phyloP scores from a whole-genome alignment of 2,888 invertebrate species.

The Crepidodera aurea region DNA sequence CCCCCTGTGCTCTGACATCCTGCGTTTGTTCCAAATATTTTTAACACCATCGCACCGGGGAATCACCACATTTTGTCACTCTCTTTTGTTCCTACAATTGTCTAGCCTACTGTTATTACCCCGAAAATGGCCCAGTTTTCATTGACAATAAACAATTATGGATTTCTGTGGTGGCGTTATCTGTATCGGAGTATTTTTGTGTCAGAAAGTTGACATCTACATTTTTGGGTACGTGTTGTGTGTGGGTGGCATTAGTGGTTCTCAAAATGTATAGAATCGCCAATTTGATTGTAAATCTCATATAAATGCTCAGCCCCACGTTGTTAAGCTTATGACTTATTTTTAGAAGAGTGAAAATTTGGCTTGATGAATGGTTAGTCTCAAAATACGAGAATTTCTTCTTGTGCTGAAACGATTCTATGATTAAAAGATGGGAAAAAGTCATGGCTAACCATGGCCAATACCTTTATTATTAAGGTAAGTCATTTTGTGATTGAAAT shows the following conservation, averaged over 20 bases:
- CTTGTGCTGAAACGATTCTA: too few relatives aligned
- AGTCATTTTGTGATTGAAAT: too few relatives aligned
- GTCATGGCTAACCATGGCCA: too few relatives aligned
- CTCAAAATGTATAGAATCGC: too few relatives aligned
- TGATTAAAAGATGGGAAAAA: too few relatives aligned
- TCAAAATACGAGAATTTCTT: too few relatives aligned
- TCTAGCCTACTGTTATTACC: constrained; percentile 35
- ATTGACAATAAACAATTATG: constrained; percentile 37
- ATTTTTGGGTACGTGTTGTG: constrained; percentile 19
- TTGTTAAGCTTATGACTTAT: too few relatives aligned
- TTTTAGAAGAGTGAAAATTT: too few relatives aligned
- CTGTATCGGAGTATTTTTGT: constrained; percentile 20
- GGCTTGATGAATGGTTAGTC: too few relatives aligned
- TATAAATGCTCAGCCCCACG: too few relatives aligned
- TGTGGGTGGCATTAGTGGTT: constrained; percentile 35
- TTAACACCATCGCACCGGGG: constrained; percentile 12
- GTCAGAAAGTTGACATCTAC: constrained; percentile 37
- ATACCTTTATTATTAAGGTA: too few relatives aligned
- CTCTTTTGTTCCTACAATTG: constrained; percentile 35
- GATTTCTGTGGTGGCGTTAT: constrained; percentile 30
- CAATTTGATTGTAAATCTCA: too few relatives aligned
- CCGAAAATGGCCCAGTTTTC: constrained; percentile 38
- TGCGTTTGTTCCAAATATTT: constrained; percentile 30
- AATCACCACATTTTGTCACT: constrained; percentile 30
- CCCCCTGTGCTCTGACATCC: constrained; percentile 15